phyloP scores from a whole-genome alignment of 1,140 invertebrate species.

The Daktulosphaira vitifoliae region DNA sequence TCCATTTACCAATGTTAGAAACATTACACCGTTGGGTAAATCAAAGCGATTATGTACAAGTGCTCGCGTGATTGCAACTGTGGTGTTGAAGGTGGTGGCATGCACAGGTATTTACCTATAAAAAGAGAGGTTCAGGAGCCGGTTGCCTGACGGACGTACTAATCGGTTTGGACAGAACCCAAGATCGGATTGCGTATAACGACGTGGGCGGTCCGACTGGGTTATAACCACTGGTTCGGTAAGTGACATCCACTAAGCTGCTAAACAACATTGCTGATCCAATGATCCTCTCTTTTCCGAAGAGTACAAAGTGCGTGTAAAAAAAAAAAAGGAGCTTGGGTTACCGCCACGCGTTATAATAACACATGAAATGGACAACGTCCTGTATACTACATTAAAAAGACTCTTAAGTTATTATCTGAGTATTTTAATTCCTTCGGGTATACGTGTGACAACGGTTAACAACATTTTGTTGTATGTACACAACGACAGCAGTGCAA shows the following conservation, averaged over 20 bases:
- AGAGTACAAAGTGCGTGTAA: neutral
- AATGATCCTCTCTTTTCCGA: neutral
- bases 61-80: no score
- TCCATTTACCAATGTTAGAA: no score
- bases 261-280: slow-evolving; percentile 28
- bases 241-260: slow-evolving; percentile 28
- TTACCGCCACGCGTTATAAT: neutral
- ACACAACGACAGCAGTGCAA: no score
- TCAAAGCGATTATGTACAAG: no score
- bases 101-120: neutral
- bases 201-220: slow-evolving; percentile 15
- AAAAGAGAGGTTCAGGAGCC: slow-evolving; percentile 14
- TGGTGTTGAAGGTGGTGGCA: neutral
- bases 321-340: neutral
- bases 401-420: no score
- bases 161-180: slow-evolving; percentile 31
- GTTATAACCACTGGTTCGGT: neutral
- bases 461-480: no score
- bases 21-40: no score
- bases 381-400: no score
- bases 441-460: no score
- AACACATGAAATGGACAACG: no score
- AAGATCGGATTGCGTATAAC: slow-evolving; percentile 23
- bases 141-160: neutral
- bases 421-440: no score